Conservation (phyloP, 2,113 vertebrate species). For the Clupea harengus region DNA sequence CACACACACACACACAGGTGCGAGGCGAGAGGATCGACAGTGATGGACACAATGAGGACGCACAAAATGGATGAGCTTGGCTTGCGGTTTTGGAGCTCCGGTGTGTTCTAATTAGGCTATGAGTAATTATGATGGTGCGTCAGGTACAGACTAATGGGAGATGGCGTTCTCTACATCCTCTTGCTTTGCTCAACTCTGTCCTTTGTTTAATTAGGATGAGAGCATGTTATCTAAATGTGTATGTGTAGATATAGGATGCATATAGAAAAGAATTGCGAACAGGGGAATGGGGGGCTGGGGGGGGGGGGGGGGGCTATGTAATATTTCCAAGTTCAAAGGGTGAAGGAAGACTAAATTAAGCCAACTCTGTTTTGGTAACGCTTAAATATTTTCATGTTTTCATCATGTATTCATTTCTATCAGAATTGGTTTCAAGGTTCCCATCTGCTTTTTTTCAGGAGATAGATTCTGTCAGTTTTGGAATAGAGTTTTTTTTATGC, state of each 20-base stretch:
- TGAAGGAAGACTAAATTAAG: neutral
- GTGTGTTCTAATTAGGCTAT: constrained; percentile 55
- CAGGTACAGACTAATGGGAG: constrained; percentile 59
- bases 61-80: constrained; percentile 18
- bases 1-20: neutral
- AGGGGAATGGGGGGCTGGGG: neutral
- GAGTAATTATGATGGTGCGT: constrained; percentile 49
- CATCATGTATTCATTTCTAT: neutral
- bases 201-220: neutral
- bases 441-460: neutral
- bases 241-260: neutral
- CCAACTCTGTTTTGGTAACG: neutral
- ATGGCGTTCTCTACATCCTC: constrained; percentile 35
- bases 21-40: neutral
- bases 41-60: constrained; percentile 19
- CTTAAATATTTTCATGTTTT: no score
- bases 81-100: neutral
- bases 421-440: neutral
- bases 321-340: neutral
- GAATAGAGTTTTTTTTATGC: neutral
- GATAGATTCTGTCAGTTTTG: neutral
- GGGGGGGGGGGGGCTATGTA: neutral
- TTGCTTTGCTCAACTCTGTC: constrained; percentile 22
- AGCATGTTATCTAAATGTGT: constrained; percentile 8
- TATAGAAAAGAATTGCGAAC: neutral